A percentile compares a stretch with the other conserved stretches of the same genome.
Conservation (phyloP, 1,140 invertebrate species). For the Aphelinus certus region DNA sequence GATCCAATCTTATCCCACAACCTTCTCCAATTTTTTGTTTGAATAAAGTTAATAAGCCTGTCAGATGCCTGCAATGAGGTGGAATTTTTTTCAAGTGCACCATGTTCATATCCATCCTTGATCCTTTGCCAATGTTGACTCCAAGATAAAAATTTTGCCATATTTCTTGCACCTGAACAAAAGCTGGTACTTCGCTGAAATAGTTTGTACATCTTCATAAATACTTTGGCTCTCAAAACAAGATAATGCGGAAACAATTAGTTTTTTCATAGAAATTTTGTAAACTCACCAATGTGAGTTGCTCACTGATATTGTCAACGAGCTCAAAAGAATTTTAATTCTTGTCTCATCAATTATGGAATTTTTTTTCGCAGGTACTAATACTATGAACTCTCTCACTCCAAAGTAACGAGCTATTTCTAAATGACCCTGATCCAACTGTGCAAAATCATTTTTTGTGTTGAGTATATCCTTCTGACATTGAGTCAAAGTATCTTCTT, state of each 20-base stretch:
- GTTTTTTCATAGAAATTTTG: slow-evolving; percentile 1
- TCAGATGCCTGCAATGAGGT: slow-evolving; percentile 83
- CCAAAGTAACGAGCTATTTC: slow-evolving; percentile 80
- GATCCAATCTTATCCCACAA: slow-evolving; percentile 67
- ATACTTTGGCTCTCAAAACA: not conserved
- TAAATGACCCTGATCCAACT: slow-evolving; percentile 67
- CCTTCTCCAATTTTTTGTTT: slow-evolving; percentile 79
- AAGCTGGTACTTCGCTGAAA: slow-evolving; percentile 81
- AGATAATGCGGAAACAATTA: not conserved
- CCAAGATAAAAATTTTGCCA: slow-evolving; percentile 87
- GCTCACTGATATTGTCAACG: slow-evolving; percentile 82
- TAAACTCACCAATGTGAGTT: slow-evolving; percentile 78
- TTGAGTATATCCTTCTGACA: slow-evolving; percentile 59
- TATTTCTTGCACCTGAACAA: slow-evolving; percentile 84
- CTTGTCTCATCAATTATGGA: slow-evolving; percentile 80
- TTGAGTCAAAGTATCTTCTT: slow-evolving; percentile 55
- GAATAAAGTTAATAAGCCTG: slow-evolving; percentile 80
- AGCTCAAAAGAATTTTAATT: slow-evolving; percentile 87
- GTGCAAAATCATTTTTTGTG: slow-evolving; percentile 72
- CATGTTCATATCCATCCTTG: slow-evolving; percentile 86
- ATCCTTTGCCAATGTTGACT: slow-evolving; percentile 77
- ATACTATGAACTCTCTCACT: slow-evolving; percentile 82
- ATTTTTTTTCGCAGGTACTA: slow-evolving; percentile 70
- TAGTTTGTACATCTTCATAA: not conserved
- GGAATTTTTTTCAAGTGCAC: slow-evolving; percentile 85